phyloP scores from a whole-genome alignment of 1,140 invertebrate species.

The Drosophila orosa region DNA sequence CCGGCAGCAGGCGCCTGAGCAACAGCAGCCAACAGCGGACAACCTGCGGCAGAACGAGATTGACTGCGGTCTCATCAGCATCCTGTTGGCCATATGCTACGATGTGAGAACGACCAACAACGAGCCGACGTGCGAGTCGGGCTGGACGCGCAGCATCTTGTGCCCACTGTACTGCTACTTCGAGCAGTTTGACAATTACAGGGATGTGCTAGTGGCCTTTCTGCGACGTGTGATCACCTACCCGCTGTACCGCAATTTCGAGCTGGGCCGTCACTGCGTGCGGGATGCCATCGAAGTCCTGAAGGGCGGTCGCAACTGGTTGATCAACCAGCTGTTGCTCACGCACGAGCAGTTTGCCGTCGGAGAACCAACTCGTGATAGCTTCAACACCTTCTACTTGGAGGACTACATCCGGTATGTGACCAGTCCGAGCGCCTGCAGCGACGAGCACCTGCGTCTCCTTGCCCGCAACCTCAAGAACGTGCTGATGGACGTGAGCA shows the following conservation, averaged over 20 bases:
- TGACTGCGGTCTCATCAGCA: constrained; percentile 76
- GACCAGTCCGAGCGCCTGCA: constrained; percentile 47
- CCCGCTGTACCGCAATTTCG: constrained; percentile 77
- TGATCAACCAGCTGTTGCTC: constrained; percentile 74
- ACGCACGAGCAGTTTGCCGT: constrained; percentile 66
- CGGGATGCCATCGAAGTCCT: constrained; percentile 76
- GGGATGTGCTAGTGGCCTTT: constrained; percentile 71
- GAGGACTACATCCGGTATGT: constrained; percentile 78
- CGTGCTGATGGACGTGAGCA: constrained; percentile 70
- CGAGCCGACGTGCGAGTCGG: constrained; percentile 76
- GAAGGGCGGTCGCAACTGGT: constrained; percentile 66
- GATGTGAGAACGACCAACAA: constrained; percentile 76
- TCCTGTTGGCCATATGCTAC: constrained; percentile 79
- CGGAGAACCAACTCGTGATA: constrained; percentile 60
- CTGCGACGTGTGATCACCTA: constrained; percentile 75
- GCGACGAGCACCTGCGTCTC: constrained; percentile 63
- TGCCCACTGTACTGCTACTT: constrained; percentile 73
- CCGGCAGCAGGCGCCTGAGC: constrained; percentile 13
- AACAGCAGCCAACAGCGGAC: constrained; percentile 29
- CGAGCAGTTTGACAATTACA: constrained; percentile 74
- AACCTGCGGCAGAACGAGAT: constrained; percentile 57
- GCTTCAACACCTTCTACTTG: constrained; percentile 69
- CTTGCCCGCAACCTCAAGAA: constrained; percentile 79
- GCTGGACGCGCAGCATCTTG: constrained; percentile 77
- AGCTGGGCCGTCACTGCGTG: constrained; percentile 68